Evolutionary conservation across 2,797 vertebrate genomes (phyloP), one percentile per base, ranked within the genome.

Genomic region (Protosalanx chinensis): DNA sequence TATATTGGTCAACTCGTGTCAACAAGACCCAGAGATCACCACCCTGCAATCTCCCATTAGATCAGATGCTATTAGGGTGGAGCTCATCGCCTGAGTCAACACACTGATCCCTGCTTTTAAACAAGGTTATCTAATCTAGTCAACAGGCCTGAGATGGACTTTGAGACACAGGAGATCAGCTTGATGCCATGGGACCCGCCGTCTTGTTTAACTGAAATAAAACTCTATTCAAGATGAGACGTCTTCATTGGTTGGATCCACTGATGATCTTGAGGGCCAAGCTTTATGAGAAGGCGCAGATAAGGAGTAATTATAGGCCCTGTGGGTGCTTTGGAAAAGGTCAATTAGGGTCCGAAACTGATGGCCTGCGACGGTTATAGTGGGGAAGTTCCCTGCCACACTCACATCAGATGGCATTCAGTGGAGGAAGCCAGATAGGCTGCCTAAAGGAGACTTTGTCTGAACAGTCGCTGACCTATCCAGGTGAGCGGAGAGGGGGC

Each of bases 91-190:
- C 86, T 83, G 74, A 87, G 87, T 86, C 90, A 91, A 92, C 88
- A 91, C 60, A 18, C 13, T 73, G 70, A n/a, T 56, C 23, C 76
- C 77, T 78, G 87, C 82, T 80, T 88, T 83, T 87, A 87, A 85
- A 76, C 73, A 29, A 7, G 79, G 84, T 90, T 91, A 91, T 92
- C 90, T 93, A 91, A 91, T 93, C 90, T 90, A 67, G 79, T 84
- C 76, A 72, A 72, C 73, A 73, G 83, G 84, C 88, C 91, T 91
- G 88, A 91, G 88, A 83, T 92, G 90, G 91, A 91, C 90, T 93
- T 92, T 92, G 89, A 91, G 80, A 85, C 87, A 84, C 76, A 56
- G 73, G 10, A 64, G 61, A 30, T 18, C 13, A 35, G 61, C 30
- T 76, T 78, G 76, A 78, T 83, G 68, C 69, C 61, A 74, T 46